These are phyloP conservation scores for Dicaeum eximium DNA, from an alignment of 2,113 vertebrate genomes.

Conservation along the genomic window DNA sequence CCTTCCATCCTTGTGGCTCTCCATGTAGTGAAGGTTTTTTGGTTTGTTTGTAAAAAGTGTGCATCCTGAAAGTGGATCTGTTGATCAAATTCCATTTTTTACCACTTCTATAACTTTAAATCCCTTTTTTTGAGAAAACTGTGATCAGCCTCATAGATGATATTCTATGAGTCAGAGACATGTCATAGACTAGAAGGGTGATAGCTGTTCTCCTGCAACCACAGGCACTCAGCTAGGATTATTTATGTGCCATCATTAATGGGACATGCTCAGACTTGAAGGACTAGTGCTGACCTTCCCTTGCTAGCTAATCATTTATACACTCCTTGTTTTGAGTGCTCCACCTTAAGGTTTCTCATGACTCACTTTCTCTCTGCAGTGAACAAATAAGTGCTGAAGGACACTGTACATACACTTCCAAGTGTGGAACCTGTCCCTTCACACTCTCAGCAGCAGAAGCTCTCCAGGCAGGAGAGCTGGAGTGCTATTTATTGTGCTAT, in stretches of 20 bases:
- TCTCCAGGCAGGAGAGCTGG: background rate
- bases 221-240: slow-evolving; percentile 35
- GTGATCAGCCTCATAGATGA: background rate
- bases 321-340: slow-evolving; percentile 69
- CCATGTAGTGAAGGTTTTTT: background rate
- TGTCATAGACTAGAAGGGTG: background rate
- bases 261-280: slow-evolving; percentile 67
- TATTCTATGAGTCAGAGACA: background rate
- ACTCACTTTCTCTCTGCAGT: slow-evolving; percentile 64
- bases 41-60: background rate
- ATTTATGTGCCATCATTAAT: slow-evolving; percentile 15
- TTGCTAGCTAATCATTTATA: slow-evolving; percentile 56
- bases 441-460: background rate
- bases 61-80: background rate
- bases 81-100: background rate
- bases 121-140: background rate
- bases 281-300: slow-evolving; percentile 57
- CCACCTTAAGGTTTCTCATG: slow-evolving; percentile 71
- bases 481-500: too few relatives aligned
- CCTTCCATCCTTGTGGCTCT: background rate
- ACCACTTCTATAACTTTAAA: background rate
- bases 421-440: background rate
- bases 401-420: background rate
- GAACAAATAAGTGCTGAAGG: slow-evolving; percentile 31
- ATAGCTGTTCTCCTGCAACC: slow-evolving; percentile 22